These are phyloP conservation scores for Falco cherrug DNA, from an alignment of 2,797 vertebrate genomes.

Conservation along the genomic window DNA sequence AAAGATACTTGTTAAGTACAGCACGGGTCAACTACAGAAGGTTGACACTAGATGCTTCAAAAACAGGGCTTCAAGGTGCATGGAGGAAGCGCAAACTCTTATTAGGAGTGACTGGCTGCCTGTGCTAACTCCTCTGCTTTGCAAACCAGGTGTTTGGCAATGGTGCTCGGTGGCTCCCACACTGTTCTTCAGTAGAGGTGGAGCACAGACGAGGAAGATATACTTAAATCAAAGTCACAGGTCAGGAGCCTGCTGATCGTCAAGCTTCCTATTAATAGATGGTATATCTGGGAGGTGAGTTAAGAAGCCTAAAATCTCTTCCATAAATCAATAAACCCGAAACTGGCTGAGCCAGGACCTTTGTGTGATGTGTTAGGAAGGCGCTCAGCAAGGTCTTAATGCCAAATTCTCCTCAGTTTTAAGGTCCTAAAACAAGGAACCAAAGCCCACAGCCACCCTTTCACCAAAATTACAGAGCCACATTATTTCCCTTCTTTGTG, in stretches of 20 bases:
- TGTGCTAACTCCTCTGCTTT: rapidly evolving
- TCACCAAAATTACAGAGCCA: background rate
- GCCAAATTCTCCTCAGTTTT: background rate
- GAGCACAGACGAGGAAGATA: background rate
- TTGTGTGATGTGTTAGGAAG: background rate
- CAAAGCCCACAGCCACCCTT: background rate
- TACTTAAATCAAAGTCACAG: background rate
- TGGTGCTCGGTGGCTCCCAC: rapidly evolving
- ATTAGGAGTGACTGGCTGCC: background rate
- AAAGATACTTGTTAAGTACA: conserved; percentile 50
- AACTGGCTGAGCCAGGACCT: background rate
- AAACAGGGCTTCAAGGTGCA: conserved; percentile 1
- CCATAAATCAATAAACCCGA: background rate
- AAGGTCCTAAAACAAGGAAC: background rate
- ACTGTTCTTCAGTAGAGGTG: rapidly evolving
- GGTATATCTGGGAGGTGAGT: background rate
- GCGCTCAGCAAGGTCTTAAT: background rate
- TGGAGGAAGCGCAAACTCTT: background rate
- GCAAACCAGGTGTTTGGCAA: background rate
- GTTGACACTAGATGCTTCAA: conserved; percentile 5
- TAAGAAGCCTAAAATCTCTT: background rate
- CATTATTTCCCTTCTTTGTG: background rate
- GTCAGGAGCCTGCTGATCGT: background rate
- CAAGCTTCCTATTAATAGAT: background rate
- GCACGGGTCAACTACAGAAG: conserved; percentile 32